These are phyloP conservation scores for Sphyrna mokarran DNA, from an alignment of 2,113 vertebrate genomes.

Conservation along the genomic window DNA sequence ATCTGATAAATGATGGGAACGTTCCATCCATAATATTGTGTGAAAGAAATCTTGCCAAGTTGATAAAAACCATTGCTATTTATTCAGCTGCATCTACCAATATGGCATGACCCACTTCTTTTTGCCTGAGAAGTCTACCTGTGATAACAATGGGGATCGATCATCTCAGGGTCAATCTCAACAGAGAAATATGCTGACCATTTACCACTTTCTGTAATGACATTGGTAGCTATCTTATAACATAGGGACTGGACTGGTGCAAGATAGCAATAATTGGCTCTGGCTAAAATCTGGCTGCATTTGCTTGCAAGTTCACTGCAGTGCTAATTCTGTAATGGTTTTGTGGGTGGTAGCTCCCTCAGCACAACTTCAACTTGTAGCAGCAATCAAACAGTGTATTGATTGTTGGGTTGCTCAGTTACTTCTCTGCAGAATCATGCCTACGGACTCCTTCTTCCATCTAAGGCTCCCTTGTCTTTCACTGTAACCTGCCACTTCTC, in stretches of 20 bases:
- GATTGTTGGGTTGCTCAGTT: not conserved
- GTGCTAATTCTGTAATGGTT: not conserved
- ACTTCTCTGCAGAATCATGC: not conserved
- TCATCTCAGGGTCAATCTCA: too few species aligned
- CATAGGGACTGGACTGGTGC: not conserved
- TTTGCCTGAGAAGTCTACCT: not conserved
- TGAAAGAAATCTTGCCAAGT: not conserved
- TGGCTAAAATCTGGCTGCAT: not conserved
- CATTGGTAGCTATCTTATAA: not conserved
- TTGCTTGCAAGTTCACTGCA: not conserved
- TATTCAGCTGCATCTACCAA: not conserved
- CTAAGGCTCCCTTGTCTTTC: not conserved
- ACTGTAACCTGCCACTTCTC: not conserved
- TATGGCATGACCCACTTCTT: not conserved
- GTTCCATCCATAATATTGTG: too few species aligned
- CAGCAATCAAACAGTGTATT: not conserved
- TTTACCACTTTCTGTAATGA: too few species aligned
- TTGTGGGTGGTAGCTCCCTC: not conserved
- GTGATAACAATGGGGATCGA: too few species aligned
- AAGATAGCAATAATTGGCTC: not conserved
- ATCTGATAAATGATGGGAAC: too few species aligned
- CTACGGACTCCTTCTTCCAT: not conserved
- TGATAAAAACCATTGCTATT: not conserved
- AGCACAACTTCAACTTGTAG: not conserved
- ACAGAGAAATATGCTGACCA: too few species aligned